Base-by-base conservation (phyloP, 2,113 vertebrate genomes). In the Mormyrus lacerda region DNA sequence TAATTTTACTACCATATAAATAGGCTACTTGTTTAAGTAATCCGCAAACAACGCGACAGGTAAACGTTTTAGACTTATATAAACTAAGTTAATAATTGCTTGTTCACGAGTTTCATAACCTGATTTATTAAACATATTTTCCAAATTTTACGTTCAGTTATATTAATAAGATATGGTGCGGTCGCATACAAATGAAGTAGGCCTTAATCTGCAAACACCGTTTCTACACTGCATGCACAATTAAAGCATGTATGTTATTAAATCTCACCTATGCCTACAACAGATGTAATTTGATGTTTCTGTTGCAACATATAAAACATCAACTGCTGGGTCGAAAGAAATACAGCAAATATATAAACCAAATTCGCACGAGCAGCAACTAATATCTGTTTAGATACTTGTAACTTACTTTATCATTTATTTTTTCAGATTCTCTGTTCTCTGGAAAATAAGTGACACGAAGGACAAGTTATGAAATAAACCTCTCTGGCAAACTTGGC, bases 401-500 rank as follows among this genome's bases (percentile, higher is more conserved):
- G 27, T 9, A 65, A 65, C 8, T 76, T 10, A 42, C 2, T 35
- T 35, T 35, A 35, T 35, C 15, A 10, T 35, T 79, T 42, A 79
- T 79, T 79, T 79, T 69, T 35, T 79, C 35, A 19, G 73, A 19
- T 42, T 79, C 19, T 42, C 42, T 79, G 35, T 15, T 79, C 73
- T 79, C 73, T 79, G 73, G 73, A 3, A 79, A 42, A 42, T 76
- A 76, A 76, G 35, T 39, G 17, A 42, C 21, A 45, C 2, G 39
- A 95, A 94, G 94, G 95, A 93, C 94, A 79, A 24, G 53, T 87
- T 50, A 87, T 87, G 42, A 90, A 45, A 84, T 51, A 89, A 65
- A 83, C 53, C 69, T 79, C 45, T 51, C 27, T 48, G 45, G 76
- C 7, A 82, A 47, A 50, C 48, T 88, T 88, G 44, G 13, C 1